phyloP scores from a whole-genome alignment of 2,888 invertebrate species.

The Mesoligia furuncula region DNA sequence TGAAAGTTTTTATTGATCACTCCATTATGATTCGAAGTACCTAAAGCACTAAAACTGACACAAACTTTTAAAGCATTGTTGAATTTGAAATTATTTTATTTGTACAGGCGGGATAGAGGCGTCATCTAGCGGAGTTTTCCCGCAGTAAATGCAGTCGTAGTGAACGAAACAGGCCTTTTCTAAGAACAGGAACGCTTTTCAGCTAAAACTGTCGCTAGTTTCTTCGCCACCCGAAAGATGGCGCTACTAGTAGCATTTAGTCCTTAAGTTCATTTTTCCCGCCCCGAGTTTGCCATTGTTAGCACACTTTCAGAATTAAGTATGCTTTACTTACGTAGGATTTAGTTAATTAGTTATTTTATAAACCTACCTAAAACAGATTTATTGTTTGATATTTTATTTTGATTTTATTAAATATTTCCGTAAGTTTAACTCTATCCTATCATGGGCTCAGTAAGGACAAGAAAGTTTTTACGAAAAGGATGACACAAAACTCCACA shows the following conservation, averaged over 20 bases:
- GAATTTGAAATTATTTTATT: constrained; percentile 2
- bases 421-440: not conserved
- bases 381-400: not conserved
- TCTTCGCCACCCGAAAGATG: constrained; percentile 71
- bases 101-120: not conserved
- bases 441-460: not conserved
- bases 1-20: constrained; percentile 34
- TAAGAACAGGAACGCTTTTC: constrained; percentile 6
- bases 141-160: not conserved
- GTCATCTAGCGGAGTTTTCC: constrained; percentile 52
- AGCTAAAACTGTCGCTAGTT: constrained; percentile 27
- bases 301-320: not conserved
- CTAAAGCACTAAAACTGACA: not conserved
- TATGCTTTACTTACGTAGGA: not conserved
- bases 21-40: constrained; percentile 3
- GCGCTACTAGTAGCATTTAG: constrained; percentile 50
- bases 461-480: constrained; percentile 12
- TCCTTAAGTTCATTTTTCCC: not conserved
- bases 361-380: not conserved
- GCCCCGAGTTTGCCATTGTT: not conserved
- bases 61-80: not conserved
- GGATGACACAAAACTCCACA: constrained; percentile 15
- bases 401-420: not conserved
- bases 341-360: not conserved
- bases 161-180: not conserved